A percentile compares a stretch with the other conserved stretches of the same genome.
phyloP scores from a whole-genome alignment of 2,888 invertebrate species.

The Uloborus plumipes region DNA sequence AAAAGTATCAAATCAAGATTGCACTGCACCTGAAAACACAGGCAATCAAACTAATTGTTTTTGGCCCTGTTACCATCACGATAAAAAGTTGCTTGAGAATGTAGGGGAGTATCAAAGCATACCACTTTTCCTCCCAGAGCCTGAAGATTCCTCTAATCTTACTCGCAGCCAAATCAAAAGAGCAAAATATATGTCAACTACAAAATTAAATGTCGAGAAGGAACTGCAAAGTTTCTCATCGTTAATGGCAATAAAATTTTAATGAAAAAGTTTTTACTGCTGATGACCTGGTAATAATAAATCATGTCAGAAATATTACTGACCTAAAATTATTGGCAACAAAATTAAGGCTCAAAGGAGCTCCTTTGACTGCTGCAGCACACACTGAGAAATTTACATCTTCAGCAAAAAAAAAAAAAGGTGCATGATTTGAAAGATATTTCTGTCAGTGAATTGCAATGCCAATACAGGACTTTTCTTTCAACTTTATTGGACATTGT shows the following conservation, averaged over 20 bases:
- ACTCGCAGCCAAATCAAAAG: neutral
- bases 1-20: no score
- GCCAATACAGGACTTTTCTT: slow-evolving; percentile 8
- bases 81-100: neutral
- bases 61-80: neutral
- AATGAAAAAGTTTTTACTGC: no score
- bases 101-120: neutral
- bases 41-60: neutral
- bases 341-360: neutral
- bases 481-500: neutral
- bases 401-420: neutral
- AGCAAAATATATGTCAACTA: neutral
- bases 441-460: neutral
- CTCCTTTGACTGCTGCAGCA: neutral
- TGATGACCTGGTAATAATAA: neutral
- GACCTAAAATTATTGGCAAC: neutral
- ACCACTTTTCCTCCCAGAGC: slow-evolving; percentile 1
- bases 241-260: slow-evolving; percentile 5
- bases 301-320: neutral
- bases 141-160: neutral
- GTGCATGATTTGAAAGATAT: neutral
- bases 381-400: neutral
- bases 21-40: neutral
- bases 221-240: neutral
- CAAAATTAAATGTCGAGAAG: neutral